Evolutionary conservation across 2,797 vertebrate genomes (phyloP), one percentile per base, ranked within the genome.

Genomic region (Emys orbicularis): DNA sequence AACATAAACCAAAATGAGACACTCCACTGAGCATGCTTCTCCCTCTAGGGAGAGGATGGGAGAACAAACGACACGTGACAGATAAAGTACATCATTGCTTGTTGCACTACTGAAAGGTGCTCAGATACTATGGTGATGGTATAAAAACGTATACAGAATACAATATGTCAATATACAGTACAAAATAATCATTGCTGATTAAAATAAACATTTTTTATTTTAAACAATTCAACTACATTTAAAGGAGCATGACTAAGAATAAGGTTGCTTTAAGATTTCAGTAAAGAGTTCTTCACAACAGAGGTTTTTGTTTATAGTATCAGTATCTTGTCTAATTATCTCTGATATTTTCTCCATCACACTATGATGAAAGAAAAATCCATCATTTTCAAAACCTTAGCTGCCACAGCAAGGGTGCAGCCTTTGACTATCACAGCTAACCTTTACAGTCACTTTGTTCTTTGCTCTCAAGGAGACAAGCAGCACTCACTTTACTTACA

Each of bases 301-400:
- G 88, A 77, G 13, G 29, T 5, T 79, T 19, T 56, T 1, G 2
- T 23, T 85, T 74, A 79, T 5, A 50, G n/a, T 79, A 25, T 37
- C 25, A 87, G 47, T 3, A 89, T 84, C 52, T 12, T 23, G 53
- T 90, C 68, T 96, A 94, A 95, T 90, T 90, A 79, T 76, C 86
- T 84, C 59, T 83, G 59, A 59, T 87, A 76, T 94, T 92, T 96
- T 93, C 29, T 80, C 81, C 34, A 80, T 53, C 44, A 37, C 2
- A 2, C 31, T 37, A 77, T 77, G 18, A 88, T 52, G 76, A 96
- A 96, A 95, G 19, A 87, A 92, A 92, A 92, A 54, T 6, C 18
- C 8, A 85, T 76, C 47, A 79, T 87, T 87, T 90, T 74, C 84
- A 54, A 93, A 94, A 82, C 31, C 81, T 54, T 8, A 8, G 74